Conservation (phyloP, 2,113 vertebrate species). For the Solenodon paradoxus region DNA sequence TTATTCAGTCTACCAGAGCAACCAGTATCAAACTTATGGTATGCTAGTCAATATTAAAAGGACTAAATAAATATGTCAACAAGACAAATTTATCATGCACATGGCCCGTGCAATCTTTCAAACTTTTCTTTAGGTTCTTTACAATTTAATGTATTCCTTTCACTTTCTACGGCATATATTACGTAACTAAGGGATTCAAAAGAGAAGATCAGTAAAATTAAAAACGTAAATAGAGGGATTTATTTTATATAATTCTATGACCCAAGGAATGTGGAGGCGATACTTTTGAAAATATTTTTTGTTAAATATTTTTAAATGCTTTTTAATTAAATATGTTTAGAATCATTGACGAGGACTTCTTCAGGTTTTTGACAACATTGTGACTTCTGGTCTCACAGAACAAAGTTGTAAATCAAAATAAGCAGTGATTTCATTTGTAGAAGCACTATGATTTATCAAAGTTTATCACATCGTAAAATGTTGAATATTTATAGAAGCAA, state of each 20-base stretch:
- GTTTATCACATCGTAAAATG: conserved; percentile 64
- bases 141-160: conserved; percentile 51
- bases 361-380: conserved; percentile 10
- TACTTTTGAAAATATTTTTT: neutral
- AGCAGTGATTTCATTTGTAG: conserved; percentile 69
- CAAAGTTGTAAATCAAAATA: conserved; percentile 70
- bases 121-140: neutral
- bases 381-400: conserved; percentile 66
- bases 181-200: neutral
- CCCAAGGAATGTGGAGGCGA: neutral
- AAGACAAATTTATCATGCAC: neutral
- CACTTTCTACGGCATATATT: conserved; percentile 44
- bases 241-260: neutral
- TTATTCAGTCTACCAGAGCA: neutral
- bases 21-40: neutral
- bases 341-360: neutral
- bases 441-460: conserved; percentile 71
- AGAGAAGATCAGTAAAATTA: neutral
- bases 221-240: neutral
- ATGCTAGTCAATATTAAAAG: neutral
- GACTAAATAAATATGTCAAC: neutral
- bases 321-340: neutral
- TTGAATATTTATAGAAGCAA: conserved; percentile 74
- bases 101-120: neutral
- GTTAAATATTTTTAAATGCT: neutral